A percentile compares a stretch with the other conserved stretches of the same genome.
Conservation (phyloP, 2,113 vertebrate species). For the Cynoglossus semilaevis region DNA sequence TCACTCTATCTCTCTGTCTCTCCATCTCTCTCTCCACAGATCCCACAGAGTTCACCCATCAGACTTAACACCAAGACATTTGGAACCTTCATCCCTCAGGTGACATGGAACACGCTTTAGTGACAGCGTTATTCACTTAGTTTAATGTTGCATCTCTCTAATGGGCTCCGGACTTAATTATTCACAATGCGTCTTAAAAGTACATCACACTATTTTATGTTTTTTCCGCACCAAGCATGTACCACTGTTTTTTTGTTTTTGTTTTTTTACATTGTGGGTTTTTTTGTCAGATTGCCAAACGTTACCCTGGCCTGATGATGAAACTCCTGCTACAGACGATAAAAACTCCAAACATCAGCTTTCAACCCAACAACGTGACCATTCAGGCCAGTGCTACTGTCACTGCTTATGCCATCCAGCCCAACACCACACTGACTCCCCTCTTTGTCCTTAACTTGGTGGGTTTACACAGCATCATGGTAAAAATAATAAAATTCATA, state of each 20-base stretch:
- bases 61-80: conserved; percentile 73
- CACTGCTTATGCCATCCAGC: conserved; percentile 72
- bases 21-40: conserved; percentile 47
- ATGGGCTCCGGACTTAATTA: no score
- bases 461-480: conserved; percentile 17
- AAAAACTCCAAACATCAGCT: conserved; percentile 52
- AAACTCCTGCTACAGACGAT: conserved; percentile 60
- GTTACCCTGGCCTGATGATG: conserved; percentile 72
- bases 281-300: conserved; percentile 63
- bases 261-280: background rate
- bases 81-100: conserved; percentile 68
- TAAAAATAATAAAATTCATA: background rate
- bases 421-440: conserved; percentile 64
- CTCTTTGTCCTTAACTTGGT: conserved; percentile 76
- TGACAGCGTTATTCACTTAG: no score
- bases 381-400: conserved; percentile 46
- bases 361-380: conserved; percentile 58
- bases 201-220: no score
- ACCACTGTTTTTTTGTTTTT: background rate
- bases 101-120: conserved; percentile 17
- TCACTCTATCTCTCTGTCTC: no score
- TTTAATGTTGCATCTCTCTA: no score
- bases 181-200: no score
- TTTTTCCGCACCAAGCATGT: no score
- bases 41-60: conserved; percentile 67